A percentile compares a stretch with the other conserved stretches of the same genome.
Conservation (phyloP, 2,888 invertebrate genomes). For the Gastrophysa polygoni region DNA sequence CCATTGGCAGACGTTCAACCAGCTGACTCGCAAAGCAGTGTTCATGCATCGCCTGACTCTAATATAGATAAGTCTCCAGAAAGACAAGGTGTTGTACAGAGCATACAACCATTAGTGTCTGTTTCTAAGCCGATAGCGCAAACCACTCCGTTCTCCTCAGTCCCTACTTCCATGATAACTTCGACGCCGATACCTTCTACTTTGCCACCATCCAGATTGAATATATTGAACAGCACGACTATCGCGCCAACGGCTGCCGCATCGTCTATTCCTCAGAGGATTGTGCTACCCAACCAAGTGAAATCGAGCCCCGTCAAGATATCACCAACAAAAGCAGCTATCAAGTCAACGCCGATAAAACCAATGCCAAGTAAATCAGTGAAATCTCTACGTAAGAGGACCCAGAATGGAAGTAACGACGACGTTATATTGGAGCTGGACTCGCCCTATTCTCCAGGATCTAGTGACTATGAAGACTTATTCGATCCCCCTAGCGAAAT, state of each 20-base stretch:
- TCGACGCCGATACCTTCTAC: conserved; percentile 52
- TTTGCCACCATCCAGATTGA: conserved; percentile 51
- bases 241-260: conserved; percentile 47
- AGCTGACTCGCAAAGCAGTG: conserved; percentile 56
- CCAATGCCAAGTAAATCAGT: conserved; percentile 57
- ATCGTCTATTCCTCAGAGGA: conserved; percentile 56
- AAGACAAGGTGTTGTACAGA: conserved; percentile 37
- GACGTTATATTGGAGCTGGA: conserved; percentile 72
- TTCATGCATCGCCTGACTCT: conserved; percentile 49
- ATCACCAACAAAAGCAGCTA: conserved; percentile 62
- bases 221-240: conserved; percentile 53
- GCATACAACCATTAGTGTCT: conserved; percentile 44
- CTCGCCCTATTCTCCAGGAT: conserved; percentile 88
- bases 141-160: conserved; percentile 50
- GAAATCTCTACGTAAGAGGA: conserved; percentile 37
- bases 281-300: conserved; percentile 61
- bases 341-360: conserved; percentile 66
- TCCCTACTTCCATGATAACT: conserved; percentile 51
- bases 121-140: conserved; percentile 52
- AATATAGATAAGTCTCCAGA: conserved; percentile 47
- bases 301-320: conserved; percentile 59
- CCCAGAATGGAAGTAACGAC: conserved; percentile 53
- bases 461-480: conserved; percentile 86
- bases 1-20: conserved; percentile 55
- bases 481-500: conserved; percentile 75